These are phyloP conservation scores for Crypturellus undulatus DNA, from an alignment of 2,113 vertebrate species.

Conservation along the genomic window DNA sequence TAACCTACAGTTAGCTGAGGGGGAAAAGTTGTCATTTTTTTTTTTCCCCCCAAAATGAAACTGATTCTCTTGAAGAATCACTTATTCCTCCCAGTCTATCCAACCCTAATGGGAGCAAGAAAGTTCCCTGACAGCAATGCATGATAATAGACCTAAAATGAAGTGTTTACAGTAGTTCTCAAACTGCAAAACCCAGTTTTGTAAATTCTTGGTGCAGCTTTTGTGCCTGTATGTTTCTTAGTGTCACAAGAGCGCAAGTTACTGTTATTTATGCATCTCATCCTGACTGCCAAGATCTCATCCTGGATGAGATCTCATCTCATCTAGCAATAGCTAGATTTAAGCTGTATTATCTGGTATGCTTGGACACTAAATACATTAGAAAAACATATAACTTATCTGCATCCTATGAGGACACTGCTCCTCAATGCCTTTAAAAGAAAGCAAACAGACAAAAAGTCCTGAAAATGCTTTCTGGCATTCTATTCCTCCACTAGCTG, in stretches of 20 bases:
- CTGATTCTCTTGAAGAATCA: neutral
- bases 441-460: neutral
- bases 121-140: neutral
- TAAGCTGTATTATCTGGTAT: neutral
- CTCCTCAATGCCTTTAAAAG: neutral
- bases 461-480: no score
- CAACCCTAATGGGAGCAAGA: neutral
- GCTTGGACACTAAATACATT: neutral
- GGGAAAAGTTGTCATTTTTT: neutral
- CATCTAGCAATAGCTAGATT: neutral
- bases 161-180: neutral
- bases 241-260: neutral
- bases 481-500: neutral
- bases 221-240: neutral
- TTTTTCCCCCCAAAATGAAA: neutral
- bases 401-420: neutral
- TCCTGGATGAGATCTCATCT: no score
- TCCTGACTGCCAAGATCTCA: neutral
- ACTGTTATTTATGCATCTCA: neutral
- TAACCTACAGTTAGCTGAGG: neutral
- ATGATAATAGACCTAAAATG: neutral
- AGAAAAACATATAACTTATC: neutral
- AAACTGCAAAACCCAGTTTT: neutral
- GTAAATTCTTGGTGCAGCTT: neutral
- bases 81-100: neutral